A percentile compares a stretch with the other conserved stretches of the same genome.
Evolutionary conservation across 2,888 invertebrate species (phyloP).

Genomic region (Molanna angustata): DNA sequence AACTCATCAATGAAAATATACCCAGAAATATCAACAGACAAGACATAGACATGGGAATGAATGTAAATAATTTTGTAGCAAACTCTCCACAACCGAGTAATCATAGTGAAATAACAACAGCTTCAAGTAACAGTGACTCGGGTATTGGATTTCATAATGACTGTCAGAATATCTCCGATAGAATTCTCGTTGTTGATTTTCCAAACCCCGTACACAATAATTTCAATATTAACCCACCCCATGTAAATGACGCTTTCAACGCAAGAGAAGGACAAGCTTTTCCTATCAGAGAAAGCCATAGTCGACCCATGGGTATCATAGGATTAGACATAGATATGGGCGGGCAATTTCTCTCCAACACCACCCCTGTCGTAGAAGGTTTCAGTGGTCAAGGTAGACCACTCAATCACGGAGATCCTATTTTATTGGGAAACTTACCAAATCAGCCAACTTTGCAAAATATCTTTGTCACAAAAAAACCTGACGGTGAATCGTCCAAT

Average conservation of each 20-base stretch:
- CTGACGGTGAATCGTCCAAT: slow-evolving; percentile 12
- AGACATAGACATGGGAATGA: slow-evolving; percentile 34
- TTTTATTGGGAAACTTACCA: slow-evolving; percentile 40
- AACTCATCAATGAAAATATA: slow-evolving; percentile 19
- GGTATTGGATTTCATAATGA: slow-evolving; percentile 94
- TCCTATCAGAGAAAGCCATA: slow-evolving; percentile 23
- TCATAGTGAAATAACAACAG: slow-evolving; percentile 74
- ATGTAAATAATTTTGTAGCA: slow-evolving; percentile 57
- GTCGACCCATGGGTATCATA: slow-evolving; percentile 23
- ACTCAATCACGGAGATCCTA: slow-evolving; percentile 43
- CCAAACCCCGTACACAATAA: slow-evolving; percentile 43
- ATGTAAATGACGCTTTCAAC: slow-evolving; percentile 25
- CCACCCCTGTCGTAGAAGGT: slow-evolving; percentile 52
- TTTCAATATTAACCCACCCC: slow-evolving; percentile 30
- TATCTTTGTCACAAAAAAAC: slow-evolving; percentile 32
- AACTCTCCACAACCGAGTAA: slow-evolving; percentile 85
- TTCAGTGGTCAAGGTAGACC: slow-evolving; percentile 52
- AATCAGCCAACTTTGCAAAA: slow-evolving; percentile 23
- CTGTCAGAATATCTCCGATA: slow-evolving; percentile 76
- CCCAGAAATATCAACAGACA: slow-evolving; percentile 24
- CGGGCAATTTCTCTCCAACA: slow-evolving; percentile 50
- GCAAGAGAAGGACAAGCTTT: slow-evolving; percentile 24
- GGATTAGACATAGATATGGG: slow-evolving; percentile 45
- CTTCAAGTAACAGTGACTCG: slow-evolving; percentile 92
- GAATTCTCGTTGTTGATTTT: slow-evolving; percentile 76